A percentile compares a stretch with the other conserved stretches of the same genome.
Conservation (phyloP, 2,888 invertebrate species). For the Polyommatus iphigenia region DNA sequence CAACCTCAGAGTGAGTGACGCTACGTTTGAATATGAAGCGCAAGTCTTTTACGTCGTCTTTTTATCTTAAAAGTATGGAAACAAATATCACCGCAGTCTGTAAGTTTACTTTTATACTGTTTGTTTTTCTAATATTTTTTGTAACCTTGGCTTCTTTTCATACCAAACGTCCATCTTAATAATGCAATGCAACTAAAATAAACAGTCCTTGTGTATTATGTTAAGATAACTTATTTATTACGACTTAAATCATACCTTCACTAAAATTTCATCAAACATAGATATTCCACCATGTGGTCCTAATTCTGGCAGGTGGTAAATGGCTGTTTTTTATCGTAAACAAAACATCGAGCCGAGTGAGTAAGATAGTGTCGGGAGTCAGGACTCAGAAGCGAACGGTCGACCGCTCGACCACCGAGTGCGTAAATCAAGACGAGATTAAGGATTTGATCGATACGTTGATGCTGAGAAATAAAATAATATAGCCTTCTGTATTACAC, state of each 20-base stretch:
- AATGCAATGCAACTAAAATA: too few relatives aligned
- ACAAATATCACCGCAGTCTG: not conserved
- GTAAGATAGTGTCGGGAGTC: slow-evolving; percentile 28
- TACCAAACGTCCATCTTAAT: not conserved
- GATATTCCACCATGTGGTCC: too few relatives aligned
- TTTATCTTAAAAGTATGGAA: not conserved
- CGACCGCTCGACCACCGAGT: slow-evolving; percentile 35
- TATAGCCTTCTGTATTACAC: not conserved
- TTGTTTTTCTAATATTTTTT: not conserved
- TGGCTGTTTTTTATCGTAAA: not conserved
- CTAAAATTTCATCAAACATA: too few relatives aligned
- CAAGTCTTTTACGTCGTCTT: not conserved
- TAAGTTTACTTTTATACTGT: slow-evolving; percentile 2
- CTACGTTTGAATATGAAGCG: slow-evolving; percentile 7
- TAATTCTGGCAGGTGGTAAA: too few relatives aligned
- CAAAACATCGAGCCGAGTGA: not conserved
- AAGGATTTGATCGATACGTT: not conserved
- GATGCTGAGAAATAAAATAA: not conserved
- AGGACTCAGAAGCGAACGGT: slow-evolving; percentile 33
- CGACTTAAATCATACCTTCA: too few relatives aligned
- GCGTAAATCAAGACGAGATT: slow-evolving; percentile 44
- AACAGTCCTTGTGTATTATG: too few relatives aligned
- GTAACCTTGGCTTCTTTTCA: not conserved
- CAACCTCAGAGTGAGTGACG: slow-evolving; percentile 13
- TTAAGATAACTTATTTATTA: too few relatives aligned